Evolutionary conservation across 2,113 vertebrate genomes (phyloP).

Genomic region (Ophthalmolycus amberensis): DNA sequence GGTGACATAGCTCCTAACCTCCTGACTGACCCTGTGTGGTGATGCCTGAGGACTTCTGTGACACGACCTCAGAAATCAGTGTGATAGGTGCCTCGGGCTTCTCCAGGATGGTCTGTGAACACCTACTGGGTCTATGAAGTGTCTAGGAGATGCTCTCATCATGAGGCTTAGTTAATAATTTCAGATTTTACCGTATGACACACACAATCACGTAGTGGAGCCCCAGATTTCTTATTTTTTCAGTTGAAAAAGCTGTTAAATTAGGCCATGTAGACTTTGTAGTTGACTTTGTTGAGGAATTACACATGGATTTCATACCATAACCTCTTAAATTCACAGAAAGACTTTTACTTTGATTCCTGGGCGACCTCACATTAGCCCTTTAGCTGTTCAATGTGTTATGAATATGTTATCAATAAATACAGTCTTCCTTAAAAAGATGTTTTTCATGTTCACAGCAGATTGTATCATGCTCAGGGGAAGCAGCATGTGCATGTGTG

Average conservation of each 20-base stretch:
- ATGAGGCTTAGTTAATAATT: not conserved
- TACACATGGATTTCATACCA: not conserved
- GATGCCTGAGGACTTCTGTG: constrained; percentile 54
- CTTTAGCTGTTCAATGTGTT: not conserved
- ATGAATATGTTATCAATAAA: constrained; percentile 20
- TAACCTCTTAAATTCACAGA: not conserved
- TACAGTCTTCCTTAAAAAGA: constrained; percentile 5
- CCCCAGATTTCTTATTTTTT: not conserved
- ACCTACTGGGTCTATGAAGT: not conserved
- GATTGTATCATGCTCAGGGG: constrained; percentile 4
- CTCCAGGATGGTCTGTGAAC: constrained; percentile 22
- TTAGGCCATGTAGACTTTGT: not conserved
- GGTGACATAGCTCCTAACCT: constrained; percentile 53
- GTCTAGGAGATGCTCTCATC: not conserved
- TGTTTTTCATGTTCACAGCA: constrained; percentile 39
- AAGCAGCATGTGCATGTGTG: constrained; percentile 13
- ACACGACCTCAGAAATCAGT: constrained; percentile 30
- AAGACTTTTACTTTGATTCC: not conserved
- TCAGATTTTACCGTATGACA: not conserved
- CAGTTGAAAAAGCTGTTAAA: not conserved
- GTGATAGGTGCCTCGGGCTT: constrained; percentile 27
- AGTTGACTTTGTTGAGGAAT: not conserved
- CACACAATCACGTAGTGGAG: not conserved
- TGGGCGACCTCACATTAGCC: not conserved
- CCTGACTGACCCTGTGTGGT: constrained; percentile 56